A percentile compares a stretch with the other conserved stretches of the same genome.
Evolutionary conservation across 2,113 vertebrate species (phyloP).

Genomic region (Indri indri): DNA sequence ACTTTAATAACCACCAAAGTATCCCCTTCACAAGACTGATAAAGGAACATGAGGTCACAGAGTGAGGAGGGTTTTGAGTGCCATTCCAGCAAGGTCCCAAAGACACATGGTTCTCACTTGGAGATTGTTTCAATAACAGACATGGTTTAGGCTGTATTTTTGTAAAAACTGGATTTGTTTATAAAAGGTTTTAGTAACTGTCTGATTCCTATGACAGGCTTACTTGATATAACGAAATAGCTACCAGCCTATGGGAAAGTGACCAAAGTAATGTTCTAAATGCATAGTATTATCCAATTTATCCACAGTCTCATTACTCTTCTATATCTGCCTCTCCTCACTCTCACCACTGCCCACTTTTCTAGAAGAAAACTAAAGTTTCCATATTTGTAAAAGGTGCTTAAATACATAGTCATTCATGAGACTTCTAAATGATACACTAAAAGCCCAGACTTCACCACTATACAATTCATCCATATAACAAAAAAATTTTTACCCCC

Average conservation of each 20-base stretch:
- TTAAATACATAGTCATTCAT: constrained; percentile 21
- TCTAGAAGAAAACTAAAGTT: constrained; percentile 18
- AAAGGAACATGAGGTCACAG: not conserved
- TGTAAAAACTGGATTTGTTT: not conserved
- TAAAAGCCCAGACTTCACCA: too few species aligned
- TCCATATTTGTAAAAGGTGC: constrained; percentile 32
- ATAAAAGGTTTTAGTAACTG: constrained; percentile 18
- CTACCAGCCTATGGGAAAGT: not conserved
- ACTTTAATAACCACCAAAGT: not conserved
- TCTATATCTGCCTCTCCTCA: constrained; percentile 1
- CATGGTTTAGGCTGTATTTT: constrained; percentile 3
- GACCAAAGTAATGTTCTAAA: constrained; percentile 37
- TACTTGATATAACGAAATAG: constrained; percentile 33
- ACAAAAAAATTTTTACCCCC: too few species aligned
- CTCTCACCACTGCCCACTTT: constrained; percentile 1
- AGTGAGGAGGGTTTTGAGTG: not conserved
- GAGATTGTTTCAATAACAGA: not conserved
- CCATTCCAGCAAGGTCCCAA: not conserved
- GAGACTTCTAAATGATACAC: not conserved
- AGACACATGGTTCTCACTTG: not conserved
- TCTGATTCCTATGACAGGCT: constrained; percentile 9
- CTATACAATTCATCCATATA: too few species aligned
- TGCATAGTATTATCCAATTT: constrained; percentile 28
- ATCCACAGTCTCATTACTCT: constrained; percentile 20
- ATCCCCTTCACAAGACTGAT: not conserved